Conservation (phyloP, 2,113 vertebrate genomes). For the Phalacrocorax aristotelis region DNA sequence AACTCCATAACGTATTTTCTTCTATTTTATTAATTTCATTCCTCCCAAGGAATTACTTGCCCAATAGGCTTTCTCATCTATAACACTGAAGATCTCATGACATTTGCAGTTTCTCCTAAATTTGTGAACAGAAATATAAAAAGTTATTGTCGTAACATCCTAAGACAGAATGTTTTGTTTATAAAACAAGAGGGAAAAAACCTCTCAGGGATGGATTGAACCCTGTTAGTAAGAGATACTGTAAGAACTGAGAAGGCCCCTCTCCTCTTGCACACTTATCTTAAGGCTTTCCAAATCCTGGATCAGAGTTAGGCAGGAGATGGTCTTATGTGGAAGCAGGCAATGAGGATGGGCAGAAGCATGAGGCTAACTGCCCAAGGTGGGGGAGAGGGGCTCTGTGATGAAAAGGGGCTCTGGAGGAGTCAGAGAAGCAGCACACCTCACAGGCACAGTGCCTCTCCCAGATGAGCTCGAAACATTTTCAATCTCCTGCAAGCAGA, state of each 20-base stretch:
- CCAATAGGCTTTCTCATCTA: not conserved
- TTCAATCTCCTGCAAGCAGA: not conserved
- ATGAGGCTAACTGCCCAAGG: fast-evolving
- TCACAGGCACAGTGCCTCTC: not conserved
- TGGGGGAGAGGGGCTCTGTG: not conserved
- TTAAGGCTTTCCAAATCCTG: not conserved
- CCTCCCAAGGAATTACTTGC: not conserved
- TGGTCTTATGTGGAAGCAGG: not conserved
- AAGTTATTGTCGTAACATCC: not conserved
- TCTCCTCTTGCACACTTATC: not conserved
- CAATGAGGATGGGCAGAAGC: not conserved
- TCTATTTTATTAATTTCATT: not conserved
- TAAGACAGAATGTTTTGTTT: not conserved
- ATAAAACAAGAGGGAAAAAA: not conserved
- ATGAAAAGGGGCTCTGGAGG: fast-evolving
- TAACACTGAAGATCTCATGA: not conserved
- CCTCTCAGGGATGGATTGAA: not conserved
- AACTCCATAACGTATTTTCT: not conserved
- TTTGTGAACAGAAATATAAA: not conserved
- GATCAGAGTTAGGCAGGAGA: not conserved
- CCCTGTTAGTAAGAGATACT: not conserved
- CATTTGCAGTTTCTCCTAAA: not conserved
- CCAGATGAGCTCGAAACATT: not conserved
- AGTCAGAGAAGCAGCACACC: not conserved
- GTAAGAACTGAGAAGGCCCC: not conserved